These are phyloP conservation scores for Numida meleagris DNA, from an alignment of 2,113 vertebrate genomes.

Conservation along the genomic window DNA sequence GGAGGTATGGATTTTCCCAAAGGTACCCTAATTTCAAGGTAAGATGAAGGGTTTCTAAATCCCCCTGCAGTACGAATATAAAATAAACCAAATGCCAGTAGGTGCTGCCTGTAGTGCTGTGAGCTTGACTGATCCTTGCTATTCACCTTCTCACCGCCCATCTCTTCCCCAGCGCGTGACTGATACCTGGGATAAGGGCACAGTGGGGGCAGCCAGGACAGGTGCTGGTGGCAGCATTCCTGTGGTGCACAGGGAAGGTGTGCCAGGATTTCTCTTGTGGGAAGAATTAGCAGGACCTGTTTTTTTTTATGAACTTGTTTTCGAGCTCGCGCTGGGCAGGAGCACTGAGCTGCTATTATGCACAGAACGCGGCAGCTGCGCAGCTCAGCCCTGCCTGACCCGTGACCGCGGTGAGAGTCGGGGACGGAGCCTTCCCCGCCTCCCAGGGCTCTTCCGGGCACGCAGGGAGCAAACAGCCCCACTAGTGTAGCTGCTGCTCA, in stretches of 20 bases:
- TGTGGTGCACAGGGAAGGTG: background rate
- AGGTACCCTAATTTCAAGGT: background rate
- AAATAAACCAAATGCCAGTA: background rate
- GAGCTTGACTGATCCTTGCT: background rate
- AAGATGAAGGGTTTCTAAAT: background rate
- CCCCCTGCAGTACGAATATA: background rate
- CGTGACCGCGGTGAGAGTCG: slow-evolving; percentile 34
- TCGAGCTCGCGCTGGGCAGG: slow-evolving; percentile 20
- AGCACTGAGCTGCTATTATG: slow-evolving; percentile 70
- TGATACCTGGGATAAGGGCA: background rate
- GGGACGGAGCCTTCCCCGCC: slow-evolving; percentile 14
- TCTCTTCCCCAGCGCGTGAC: background rate
- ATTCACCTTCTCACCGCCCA: background rate
- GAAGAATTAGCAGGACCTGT: slow-evolving; percentile 62
- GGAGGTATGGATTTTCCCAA: background rate
- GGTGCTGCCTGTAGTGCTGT: accelerated
- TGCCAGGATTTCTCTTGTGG: background rate
- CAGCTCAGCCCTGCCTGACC: slow-evolving; percentile 40
- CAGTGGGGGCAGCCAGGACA: background rate
- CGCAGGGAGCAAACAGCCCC: background rate
- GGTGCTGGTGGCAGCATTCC: slow-evolving; percentile 50
- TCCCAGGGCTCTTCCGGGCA: background rate
- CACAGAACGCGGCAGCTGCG: slow-evolving; percentile 42
- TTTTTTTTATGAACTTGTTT: slow-evolving; percentile 60
- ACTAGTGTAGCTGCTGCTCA: background rate